A percentile compares a stretch with the other conserved stretches of the same genome.
phyloP scores from a whole-genome alignment of 2,888 invertebrate species.

The Zootermopsis nevadensis region DNA sequence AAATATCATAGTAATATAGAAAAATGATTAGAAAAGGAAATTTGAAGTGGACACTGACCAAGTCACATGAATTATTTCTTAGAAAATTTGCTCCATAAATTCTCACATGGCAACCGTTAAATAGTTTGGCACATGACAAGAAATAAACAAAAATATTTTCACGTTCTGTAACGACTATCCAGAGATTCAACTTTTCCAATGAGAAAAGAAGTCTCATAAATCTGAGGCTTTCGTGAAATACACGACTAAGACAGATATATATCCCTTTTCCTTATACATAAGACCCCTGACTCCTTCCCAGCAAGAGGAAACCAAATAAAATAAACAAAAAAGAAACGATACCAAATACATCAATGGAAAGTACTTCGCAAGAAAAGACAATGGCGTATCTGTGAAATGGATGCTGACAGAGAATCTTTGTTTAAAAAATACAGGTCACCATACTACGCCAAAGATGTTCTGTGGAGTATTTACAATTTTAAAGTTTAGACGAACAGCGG shows the following conservation, averaged over 20 bases:
- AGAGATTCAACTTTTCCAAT: neutral
- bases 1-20: neutral
- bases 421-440: neutral
- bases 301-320: neutral
- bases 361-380: neutral
- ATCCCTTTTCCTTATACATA: neutral
- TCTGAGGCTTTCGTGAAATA: neutral
- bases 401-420: neutral
- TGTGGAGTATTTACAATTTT: neutral
- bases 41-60: neutral
- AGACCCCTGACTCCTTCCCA: neutral
- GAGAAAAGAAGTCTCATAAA: neutral
- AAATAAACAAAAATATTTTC: neutral
- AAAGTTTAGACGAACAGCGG: neutral
- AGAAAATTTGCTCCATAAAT: neutral
- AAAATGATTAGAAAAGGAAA: neutral
- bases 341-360: neutral
- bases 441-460: neutral
- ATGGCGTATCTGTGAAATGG: neutral
- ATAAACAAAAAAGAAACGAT: neutral
- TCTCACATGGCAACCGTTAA: neutral
- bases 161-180: slow-evolving; percentile 1
- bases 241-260: neutral
- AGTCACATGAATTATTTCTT: neutral
- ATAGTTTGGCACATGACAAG: neutral